Evolutionary conservation across 1,140 invertebrate genomes (phyloP).

Genomic region (Drosophila sp.): DNA sequence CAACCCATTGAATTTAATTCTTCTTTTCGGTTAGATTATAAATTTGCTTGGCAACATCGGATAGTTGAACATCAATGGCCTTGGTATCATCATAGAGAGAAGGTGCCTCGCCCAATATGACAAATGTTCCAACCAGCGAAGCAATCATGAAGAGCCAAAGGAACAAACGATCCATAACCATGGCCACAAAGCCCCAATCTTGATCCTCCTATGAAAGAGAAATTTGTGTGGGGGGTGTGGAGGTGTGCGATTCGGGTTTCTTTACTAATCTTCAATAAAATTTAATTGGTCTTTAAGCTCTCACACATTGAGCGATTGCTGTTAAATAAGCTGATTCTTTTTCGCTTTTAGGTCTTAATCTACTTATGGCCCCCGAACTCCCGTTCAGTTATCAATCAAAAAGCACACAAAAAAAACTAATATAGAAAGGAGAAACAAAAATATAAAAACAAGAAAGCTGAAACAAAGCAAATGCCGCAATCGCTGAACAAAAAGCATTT

Average conservation of each 20-base stretch:
- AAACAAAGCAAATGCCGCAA: constrained; percentile 28
- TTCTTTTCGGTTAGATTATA: constrained; percentile 83
- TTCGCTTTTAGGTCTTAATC: constrained; percentile 59
- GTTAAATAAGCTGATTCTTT: constrained; percentile 58
- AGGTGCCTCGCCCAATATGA: constrained; percentile 94
- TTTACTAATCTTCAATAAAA: background rate
- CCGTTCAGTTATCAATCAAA: constrained; percentile 73
- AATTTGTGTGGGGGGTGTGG: background rate
- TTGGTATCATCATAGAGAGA: constrained; percentile 91
- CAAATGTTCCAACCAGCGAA: constrained; percentile 94
- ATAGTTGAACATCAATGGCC: constrained; percentile 94
- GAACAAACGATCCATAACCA: constrained; percentile 98
- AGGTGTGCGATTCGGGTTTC: too few species aligned
- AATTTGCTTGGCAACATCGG: constrained; percentile 90
- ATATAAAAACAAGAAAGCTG: constrained; percentile 36
- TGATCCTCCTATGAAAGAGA: constrained; percentile 92
- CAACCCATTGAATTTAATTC: constrained; percentile 69
- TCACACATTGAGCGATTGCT: constrained; percentile 69
- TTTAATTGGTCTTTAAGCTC: constrained; percentile 54
- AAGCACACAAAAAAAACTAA: constrained; percentile 29
- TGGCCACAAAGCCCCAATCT: constrained; percentile 99
- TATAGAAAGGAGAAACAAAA: constrained; percentile 35
- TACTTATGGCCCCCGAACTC: constrained; percentile 58
- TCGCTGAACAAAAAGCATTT: constrained; percentile 57
- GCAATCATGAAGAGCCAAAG: constrained; percentile 97